Conservation (phyloP, 2,888 invertebrate genomes). For the Pycnomerus fuliginosus region DNA sequence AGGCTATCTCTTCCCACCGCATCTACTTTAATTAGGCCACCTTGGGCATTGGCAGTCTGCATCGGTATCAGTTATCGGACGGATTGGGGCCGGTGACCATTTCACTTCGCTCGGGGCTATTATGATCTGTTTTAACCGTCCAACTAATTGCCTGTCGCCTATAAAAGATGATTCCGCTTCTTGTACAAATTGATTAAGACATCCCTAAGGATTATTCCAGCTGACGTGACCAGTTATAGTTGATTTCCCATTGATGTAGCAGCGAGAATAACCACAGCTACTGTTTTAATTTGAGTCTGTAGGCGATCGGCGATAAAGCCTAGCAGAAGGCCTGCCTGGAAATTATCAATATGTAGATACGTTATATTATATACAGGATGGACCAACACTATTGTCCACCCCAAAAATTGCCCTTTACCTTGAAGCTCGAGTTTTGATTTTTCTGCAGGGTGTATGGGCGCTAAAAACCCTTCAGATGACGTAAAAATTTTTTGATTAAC, state of each 20-base stretch:
- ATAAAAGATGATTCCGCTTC: conserved; percentile 29
- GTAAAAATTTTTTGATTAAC: no score
- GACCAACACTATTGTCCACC: no score
- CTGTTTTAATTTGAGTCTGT: conserved; percentile 25
- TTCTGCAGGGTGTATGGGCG: no score
- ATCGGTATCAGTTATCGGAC: conserved; percentile 16
- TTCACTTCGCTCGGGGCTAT: conserved; percentile 4
- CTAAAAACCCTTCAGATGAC: no score
- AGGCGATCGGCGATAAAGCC: background rate
- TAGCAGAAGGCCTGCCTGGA: no score
- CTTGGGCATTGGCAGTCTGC: conserved; percentile 25
- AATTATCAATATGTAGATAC: no score
- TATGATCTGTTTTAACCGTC: conserved; percentile 19
- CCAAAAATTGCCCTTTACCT: no score
- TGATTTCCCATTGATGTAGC: conserved; percentile 21
- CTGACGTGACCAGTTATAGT: conserved; percentile 20
- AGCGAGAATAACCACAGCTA: conserved; percentile 24
- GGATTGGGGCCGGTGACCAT: conserved; percentile 11
- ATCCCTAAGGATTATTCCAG: conserved; percentile 23
- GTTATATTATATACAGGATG: no score
- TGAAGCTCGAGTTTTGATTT: no score
- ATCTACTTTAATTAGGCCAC: conserved; percentile 36
- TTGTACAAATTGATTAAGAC: conserved; percentile 31
- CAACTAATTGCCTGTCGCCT: conserved; percentile 30
- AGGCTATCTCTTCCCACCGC: conserved; percentile 33